phyloP scores from a whole-genome alignment of 2,113 vertebrate species.

The Antechinus stuartii region DNA sequence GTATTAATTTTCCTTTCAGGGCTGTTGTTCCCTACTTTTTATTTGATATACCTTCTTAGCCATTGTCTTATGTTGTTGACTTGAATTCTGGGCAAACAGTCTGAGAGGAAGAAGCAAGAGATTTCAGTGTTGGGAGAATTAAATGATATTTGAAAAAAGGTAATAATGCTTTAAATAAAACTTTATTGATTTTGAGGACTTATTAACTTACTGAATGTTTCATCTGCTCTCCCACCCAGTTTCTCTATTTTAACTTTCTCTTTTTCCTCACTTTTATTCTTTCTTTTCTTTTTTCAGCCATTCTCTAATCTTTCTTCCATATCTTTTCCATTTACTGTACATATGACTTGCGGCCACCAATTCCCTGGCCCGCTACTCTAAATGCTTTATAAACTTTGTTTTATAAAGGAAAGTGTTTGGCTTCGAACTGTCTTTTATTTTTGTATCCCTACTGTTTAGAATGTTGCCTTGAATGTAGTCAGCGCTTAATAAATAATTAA shows the following conservation, averaged over 20 bases:
- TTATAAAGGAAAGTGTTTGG: background rate
- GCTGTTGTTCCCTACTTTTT: too few species aligned
- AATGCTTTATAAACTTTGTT: too few species aligned
- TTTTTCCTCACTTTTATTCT: background rate
- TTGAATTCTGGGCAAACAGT: background rate
- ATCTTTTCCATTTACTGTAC: background rate
- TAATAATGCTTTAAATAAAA: background rate
- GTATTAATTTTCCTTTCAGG: too few species aligned
- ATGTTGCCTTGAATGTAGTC: background rate
- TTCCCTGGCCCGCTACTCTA: background rate
- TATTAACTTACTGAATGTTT: background rate
- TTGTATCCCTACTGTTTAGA: background rate
- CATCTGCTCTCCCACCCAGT: background rate
- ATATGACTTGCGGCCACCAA: background rate
- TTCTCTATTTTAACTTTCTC: background rate
- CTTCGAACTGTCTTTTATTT: background rate
- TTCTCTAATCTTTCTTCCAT: background rate
- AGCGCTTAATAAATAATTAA: background rate
- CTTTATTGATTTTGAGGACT: background rate
- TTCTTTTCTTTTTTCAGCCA: background rate
- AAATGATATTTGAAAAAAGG: background rate
- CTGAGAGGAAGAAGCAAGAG: background rate
- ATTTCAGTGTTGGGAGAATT: background rate
- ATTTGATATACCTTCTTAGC: constrained; percentile 23
- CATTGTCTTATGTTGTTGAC: constrained; percentile 32